Base-by-base conservation (phyloP, 2,113 vertebrate genomes). In the Struthidea cinerea region DNA sequence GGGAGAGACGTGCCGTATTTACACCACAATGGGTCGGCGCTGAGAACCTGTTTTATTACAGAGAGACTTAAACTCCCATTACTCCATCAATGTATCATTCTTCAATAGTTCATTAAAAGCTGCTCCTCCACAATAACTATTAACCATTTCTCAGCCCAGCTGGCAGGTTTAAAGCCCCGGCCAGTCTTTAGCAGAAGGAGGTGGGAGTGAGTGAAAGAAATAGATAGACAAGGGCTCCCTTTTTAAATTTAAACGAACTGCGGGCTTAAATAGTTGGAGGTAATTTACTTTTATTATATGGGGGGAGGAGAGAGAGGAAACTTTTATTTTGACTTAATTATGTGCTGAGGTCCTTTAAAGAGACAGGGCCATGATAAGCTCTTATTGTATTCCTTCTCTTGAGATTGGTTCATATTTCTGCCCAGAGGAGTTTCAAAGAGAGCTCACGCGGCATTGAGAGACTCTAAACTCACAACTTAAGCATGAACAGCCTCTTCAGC, bases 71-170 rank as follows among this genome's bases (percentile, higher is more conserved):
- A 98, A 97, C 96, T 98, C 97, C 97, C 97, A 97, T 98, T 98
- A 97, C 97, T 98, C 98, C 98, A 97, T 98, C 97, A 98, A 96
- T 96, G 97, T 97, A 98, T 97, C 89, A 95, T 98, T 98, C 97
- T 97, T 98, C 97, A 96, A 97, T 97, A 98, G 98, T 98, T 98
- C 98, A 98, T 99, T 99, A 98, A 98, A 98, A 98, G 98, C 98
- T 98, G 98, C 86, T 94, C 64, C 90, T 68, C 94, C 96, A 97
- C 96, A 98, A 98, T 98, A 97, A 97, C 95, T 96, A 97, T 97
- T 95, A 96, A 96, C 97, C 97, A 97, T 97, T 97, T 97, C 96
- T 97, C 98, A 98, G 98, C 85, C 97, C 96, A 89, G 55, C 93
- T 96, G 97, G 98, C 95, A 97, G 97, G 95, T 97, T 98, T 96